phyloP scores from a whole-genome alignment of 2,797 vertebrate species.

The Zalophus californianus region DNA sequence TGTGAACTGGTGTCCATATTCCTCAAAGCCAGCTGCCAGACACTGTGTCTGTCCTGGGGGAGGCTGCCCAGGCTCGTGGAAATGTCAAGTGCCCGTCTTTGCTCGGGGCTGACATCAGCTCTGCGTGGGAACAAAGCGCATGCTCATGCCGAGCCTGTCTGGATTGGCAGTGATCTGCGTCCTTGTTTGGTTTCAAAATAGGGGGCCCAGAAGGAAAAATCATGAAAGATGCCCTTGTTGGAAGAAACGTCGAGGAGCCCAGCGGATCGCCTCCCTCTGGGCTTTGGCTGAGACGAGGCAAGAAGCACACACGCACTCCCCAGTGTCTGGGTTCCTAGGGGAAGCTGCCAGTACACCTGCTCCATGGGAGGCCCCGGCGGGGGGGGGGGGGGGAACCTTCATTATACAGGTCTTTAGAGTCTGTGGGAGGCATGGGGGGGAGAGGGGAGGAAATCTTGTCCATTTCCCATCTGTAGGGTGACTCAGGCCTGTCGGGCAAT shows the following conservation, averaged over 20 bases:
- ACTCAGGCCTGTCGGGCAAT: neutral
- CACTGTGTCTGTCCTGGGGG: neutral
- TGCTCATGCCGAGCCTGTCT: neutral
- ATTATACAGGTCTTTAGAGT: accelerated
- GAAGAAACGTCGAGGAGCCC: neutral
- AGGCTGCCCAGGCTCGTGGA: neutral
- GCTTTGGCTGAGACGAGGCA: neutral
- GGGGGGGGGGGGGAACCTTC: neutral
- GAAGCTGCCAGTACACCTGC: neutral
- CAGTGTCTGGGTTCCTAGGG: neutral
- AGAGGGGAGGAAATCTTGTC: neutral
- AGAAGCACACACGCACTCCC: neutral
- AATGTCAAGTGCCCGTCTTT: conserved; percentile 21
- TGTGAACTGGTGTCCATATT: accelerated
- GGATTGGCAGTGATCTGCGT: neutral
- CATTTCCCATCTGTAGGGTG: accelerated
- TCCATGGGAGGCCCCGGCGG: accelerated
- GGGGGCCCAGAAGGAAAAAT: neutral
- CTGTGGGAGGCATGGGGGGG: neutral
- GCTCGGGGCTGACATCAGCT: neutral
- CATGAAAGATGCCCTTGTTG: conserved; percentile 13
- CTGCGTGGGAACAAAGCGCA: neutral
- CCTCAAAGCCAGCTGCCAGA: neutral
- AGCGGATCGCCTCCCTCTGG: neutral
- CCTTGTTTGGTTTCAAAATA: conserved; percentile 27